These are phyloP conservation scores for Pogonomyrmex barbatus DNA, from an alignment of 1,140 invertebrate species.

Conservation along the genomic window DNA sequence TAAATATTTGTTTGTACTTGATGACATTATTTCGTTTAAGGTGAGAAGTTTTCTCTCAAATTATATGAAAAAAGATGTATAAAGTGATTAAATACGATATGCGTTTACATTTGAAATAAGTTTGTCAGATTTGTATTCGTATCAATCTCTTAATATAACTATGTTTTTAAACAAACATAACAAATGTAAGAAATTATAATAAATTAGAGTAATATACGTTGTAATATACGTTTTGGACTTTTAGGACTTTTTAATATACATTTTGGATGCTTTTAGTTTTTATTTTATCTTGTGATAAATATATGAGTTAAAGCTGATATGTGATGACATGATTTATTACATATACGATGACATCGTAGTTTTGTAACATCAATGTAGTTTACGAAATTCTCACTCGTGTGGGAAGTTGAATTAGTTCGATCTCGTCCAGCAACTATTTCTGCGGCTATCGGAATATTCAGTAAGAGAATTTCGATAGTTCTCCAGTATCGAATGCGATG, in stretches of 20 bases:
- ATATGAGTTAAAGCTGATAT: background rate
- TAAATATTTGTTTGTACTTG: background rate
- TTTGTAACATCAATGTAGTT: background rate
- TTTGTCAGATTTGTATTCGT: background rate
- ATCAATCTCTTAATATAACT: background rate
- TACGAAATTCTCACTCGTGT: background rate
- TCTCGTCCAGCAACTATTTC: background rate
- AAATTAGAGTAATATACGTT: background rate
- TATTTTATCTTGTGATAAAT: background rate
- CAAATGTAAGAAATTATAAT: background rate
- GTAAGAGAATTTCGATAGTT: constrained; percentile 28
- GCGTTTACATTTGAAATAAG: constrained; percentile 5
- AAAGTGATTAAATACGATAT: background rate
- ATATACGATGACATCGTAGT: background rate
- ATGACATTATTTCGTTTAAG: background rate
- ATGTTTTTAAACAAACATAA: background rate
- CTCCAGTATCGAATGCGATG: background rate
- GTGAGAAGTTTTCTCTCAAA: background rate
- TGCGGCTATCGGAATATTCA: constrained; percentile 4
- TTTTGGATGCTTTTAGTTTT: background rate
- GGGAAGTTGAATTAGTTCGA: constrained; percentile 22
- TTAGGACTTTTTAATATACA: too few species aligned
- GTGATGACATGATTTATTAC: constrained; percentile 6
- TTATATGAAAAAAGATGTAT: background rate
- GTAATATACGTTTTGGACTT: background rate